Conservation (phyloP, 2,797 vertebrate genomes). For the Galagoides demidoff region DNA sequence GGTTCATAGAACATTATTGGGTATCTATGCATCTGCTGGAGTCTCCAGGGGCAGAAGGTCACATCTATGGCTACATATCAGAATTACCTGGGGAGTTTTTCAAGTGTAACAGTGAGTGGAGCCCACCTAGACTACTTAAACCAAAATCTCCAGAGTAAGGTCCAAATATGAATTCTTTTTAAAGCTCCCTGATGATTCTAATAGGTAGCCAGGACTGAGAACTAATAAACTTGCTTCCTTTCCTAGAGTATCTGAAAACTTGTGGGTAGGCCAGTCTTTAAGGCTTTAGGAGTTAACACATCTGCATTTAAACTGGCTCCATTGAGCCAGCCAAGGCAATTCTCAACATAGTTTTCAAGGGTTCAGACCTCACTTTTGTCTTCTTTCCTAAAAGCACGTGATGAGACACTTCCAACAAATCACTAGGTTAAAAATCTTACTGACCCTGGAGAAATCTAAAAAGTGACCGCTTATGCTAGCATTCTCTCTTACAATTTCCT, state of each 20-base stretch:
- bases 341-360: constrained; percentile 19
- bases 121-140: constrained; percentile 6
- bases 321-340: neutral
- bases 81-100: constrained; percentile 18
- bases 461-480: neutral
- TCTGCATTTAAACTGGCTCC: neutral
- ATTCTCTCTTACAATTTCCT: neutral
- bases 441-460: neutral
- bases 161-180: constrained; percentile 32
- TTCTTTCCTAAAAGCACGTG: constrained; percentile 21
- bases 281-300: neutral
- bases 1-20: neutral
- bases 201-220: neutral
- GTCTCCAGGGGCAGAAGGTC: neutral
- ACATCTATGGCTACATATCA: neutral
- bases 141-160: neutral
- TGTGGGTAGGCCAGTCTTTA: neutral
- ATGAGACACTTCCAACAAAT: neutral
- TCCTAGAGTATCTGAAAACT: constrained; percentile 21
- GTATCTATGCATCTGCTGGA: neutral
- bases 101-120: neutral
- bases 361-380: neutral
- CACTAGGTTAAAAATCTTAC: neutral
- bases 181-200: constrained; percentile 28
- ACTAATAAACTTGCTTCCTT: neutral